Evolutionary conservation across 1,140 invertebrate species (phyloP).

Genomic region (Aplysia californica): DNA sequence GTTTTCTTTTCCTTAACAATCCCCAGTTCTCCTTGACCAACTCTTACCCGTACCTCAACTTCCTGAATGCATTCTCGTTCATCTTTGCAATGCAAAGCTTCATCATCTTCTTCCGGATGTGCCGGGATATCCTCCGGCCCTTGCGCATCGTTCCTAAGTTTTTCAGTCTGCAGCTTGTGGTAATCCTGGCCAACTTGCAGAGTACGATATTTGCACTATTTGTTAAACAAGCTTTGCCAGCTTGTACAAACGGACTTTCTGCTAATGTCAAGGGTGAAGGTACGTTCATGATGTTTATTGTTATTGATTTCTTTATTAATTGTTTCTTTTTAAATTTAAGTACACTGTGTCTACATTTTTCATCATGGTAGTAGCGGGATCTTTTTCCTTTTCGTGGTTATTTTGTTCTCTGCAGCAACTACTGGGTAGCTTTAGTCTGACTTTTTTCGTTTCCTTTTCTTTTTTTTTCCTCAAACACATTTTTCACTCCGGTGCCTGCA

Average conservation of each 20-base stretch:
- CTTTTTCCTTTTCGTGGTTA: too few relatives aligned
- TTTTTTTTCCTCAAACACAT: too few relatives aligned
- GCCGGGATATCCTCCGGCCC: not conserved
- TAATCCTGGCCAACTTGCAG: not conserved
- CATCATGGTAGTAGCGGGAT: too few relatives aligned
- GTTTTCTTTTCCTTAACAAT: too few relatives aligned
- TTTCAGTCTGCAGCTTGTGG: not conserved
- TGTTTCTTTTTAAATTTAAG: too few relatives aligned
- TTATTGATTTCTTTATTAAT: not conserved
- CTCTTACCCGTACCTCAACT: not conserved
- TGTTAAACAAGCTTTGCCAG: not conserved
- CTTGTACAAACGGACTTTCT: not conserved
- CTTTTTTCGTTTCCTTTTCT: too few relatives aligned
- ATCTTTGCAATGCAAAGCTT: not conserved
- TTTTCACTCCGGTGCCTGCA: too few relatives aligned
- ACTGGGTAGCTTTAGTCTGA: too few relatives aligned
- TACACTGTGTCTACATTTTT: too few relatives aligned
- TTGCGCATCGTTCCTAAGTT: not conserved
- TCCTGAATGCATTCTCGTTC: not conserved
- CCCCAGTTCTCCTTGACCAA: not conserved
- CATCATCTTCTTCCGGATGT: not conserved
- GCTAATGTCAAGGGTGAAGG: slow-evolving; percentile 1
- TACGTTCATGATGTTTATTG: not conserved
- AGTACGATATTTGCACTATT: not conserved
- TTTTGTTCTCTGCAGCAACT: too few relatives aligned